These are phyloP conservation scores for human (Homo sapiens) DNA, from an alignment of 2,113 vertebrate genomes.

Conservation along the genomic window DNA sequence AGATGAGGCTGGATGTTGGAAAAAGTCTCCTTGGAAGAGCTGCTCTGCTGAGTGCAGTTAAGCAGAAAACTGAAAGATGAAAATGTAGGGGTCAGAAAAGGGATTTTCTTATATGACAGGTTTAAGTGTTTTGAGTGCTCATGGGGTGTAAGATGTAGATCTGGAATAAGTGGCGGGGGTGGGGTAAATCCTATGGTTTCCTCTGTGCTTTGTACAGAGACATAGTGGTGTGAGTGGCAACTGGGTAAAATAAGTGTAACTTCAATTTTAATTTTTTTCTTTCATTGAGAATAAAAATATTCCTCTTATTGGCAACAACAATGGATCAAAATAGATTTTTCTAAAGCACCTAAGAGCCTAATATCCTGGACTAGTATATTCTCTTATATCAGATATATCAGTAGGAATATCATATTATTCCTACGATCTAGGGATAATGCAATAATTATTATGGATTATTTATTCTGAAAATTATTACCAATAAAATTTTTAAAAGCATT, in stretches of 20 bases:
- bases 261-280: neutral
- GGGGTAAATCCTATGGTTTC: neutral
- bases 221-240: neutral
- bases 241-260: neutral
- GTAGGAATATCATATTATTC: no score
- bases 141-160: neutral
- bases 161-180: neutral
- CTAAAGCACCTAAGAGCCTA: neutral
- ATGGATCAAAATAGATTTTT: conserved; percentile 15
- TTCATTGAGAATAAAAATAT: neutral
- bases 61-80: neutral
- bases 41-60: neutral
- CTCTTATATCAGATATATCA: neutral
- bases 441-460: neutral
- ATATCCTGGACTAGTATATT: neutral
- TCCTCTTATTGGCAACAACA: neutral
- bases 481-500: neutral
- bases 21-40: conserved; percentile 3
- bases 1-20: neutral
- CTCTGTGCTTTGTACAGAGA: neutral
- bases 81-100: neutral
- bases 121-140: neutral
- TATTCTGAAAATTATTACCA: neutral
- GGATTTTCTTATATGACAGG: neutral
- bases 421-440: neutral